Evolutionary conservation across 1,140 invertebrate genomes (phyloP), one percentile per base, ranked within the genome.

Genomic region (Rhynchophorus ferrugineus): DNA sequence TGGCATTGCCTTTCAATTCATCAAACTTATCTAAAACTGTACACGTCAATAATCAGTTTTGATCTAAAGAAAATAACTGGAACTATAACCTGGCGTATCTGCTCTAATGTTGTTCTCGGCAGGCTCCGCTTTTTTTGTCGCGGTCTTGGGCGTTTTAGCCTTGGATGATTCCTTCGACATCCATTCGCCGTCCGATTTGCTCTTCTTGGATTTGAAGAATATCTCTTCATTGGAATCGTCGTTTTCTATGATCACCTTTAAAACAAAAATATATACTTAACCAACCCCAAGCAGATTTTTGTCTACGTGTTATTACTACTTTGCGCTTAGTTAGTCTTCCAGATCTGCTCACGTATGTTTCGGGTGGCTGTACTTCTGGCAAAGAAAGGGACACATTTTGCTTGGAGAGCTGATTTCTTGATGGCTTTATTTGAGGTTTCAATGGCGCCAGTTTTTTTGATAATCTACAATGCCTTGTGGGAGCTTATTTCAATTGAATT

Each of bases 251-350:
- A 18, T 18, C 8, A 41, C 38, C 38, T 41, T 5, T n/a, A 41
- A 37, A 37, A 17, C 18, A 19, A 41, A 29, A 29, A 29, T 29
- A 29, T 11, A 29, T 6, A 29, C 8, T 34, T 6, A 14, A 14
- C 37, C 5, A 38, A 38, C 13, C n/a, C 13, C 37, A 38, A 7
- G 11, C 24, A 29, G 11, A 29, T 29, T 29, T 11, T 29, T 29
- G 5, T 11, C 24, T 6, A 11, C 11, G n/a, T n/a, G 18, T 19
- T 42, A 18, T 1, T 29, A 35, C 18, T 20, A 53, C 50, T 44
- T 53, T 53, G 18, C 50, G 20, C 21, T 53, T 53, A 11, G 43
- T 46, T 3, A 33, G 13, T 8, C 50, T 34, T 9, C 50, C 50
- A 2, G 50, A 53, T 18, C 50, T 24, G 21, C 50, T 53, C 9